Evolutionary conservation across 2,888 invertebrate genomes (phyloP).

Genomic region (Athalia cordata): DNA sequence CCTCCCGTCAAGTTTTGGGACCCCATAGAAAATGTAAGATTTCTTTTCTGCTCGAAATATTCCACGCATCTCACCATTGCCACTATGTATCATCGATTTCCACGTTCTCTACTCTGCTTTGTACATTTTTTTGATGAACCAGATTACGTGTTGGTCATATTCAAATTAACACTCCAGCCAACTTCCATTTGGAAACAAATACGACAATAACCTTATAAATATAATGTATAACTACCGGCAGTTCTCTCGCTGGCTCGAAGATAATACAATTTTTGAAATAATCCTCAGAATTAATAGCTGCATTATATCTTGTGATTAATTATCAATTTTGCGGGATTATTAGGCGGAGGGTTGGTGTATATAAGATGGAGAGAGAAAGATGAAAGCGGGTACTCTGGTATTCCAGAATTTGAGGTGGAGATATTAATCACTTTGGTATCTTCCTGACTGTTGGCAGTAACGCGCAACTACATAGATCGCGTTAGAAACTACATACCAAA

Average conservation of each 20-base stretch:
- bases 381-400: conserved; percentile 8
- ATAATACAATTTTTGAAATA: too few relatives aligned
- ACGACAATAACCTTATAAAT: too few relatives aligned
- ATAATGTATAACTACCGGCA: too few relatives aligned
- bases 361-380: conserved; percentile 5
- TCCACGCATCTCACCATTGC: not conserved
- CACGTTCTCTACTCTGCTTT: conserved; percentile 11
- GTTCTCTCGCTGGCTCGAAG: too few relatives aligned
- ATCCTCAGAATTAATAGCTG: too few relatives aligned
- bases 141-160: not conserved
- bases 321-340: conserved; percentile 25
- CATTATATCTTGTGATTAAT: conserved; percentile 25
- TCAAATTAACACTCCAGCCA: not conserved
- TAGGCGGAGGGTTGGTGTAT: conserved; percentile 2
- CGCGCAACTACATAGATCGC: not conserved
- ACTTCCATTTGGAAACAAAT: too few relatives aligned
- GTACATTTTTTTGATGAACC: too few relatives aligned
- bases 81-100: conserved; percentile 8
- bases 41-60: conserved; percentile 21
- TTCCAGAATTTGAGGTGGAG: conserved; percentile 25
- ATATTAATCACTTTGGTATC: conserved; percentile 27
- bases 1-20: conserved; percentile 2
- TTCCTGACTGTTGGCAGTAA: conserved; percentile 13
- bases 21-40: conserved; percentile 11
- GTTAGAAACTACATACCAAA: conserved; percentile 7